Evolutionary conservation across 2,113 vertebrate genomes (phyloP).

Genomic region (Eclectus roratus): DNA sequence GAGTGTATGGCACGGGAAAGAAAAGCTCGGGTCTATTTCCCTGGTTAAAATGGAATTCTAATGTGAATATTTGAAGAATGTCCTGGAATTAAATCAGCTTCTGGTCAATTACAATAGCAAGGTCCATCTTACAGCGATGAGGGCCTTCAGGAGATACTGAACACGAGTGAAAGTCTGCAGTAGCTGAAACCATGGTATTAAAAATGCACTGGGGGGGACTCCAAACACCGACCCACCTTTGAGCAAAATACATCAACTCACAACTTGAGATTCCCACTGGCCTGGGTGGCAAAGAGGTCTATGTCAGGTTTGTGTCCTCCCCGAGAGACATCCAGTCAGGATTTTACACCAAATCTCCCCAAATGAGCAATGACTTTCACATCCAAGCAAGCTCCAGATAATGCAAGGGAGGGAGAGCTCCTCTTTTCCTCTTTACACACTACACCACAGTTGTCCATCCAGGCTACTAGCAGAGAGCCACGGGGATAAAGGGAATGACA

Average conservation of each 20-base stretch:
- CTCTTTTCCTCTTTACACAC: too few species aligned
- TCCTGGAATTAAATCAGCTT: not conserved
- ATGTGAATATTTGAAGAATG: not conserved
- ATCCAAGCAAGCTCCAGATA: not conserved
- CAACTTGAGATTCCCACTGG: too few species aligned
- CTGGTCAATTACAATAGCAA: not conserved
- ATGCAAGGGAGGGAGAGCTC: not conserved
- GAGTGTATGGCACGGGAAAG: not conserved
- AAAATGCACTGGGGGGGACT: too few species aligned
- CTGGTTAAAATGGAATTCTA: not conserved
- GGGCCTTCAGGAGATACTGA: not conserved
- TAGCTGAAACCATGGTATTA: not conserved
- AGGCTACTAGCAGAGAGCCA: not conserved
- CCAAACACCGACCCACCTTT: too few species aligned
- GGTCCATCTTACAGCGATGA: not conserved
- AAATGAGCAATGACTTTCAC: not conserved
- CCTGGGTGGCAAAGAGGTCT: too few species aligned
- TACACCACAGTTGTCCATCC: not conserved
- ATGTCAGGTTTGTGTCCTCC: not conserved
- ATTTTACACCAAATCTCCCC: not conserved
- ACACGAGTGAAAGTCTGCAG: not conserved
- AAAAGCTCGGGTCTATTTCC: not conserved
- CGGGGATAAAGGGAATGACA: not conserved
- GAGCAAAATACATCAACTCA: too few species aligned
- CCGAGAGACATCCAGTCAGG: not conserved